A percentile compares a stretch with the other conserved stretches of the same genome.
Conservation (phyloP, 2,888 invertebrate genomes). For the Allolobophora icterica region DNA sequence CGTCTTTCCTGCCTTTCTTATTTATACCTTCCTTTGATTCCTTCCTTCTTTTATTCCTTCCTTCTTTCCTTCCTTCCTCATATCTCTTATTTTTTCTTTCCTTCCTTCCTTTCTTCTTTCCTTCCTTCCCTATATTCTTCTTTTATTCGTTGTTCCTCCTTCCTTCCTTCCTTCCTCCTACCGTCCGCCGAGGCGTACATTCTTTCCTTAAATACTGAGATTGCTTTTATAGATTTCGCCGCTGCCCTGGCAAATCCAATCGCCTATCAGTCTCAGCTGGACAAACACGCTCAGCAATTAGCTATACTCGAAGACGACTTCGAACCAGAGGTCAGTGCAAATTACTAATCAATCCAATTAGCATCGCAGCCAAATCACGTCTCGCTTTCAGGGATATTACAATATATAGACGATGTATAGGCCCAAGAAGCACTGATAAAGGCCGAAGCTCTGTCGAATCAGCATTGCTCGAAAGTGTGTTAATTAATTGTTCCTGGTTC, state of each 20-base stretch:
- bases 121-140: too few species aligned
- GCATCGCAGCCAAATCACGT: not conserved
- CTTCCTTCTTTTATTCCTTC: too few species aligned
- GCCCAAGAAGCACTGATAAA: not conserved
- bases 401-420: not conserved
- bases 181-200: not conserved
- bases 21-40: too few species aligned
- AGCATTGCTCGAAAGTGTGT: not conserved
- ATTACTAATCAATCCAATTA: not conserved
- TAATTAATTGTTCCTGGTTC: not conserved
- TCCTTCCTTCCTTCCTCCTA: too few species aligned
- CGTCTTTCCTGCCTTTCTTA: too few species aligned
- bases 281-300: constrained; percentile 88
- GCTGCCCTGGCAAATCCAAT: constrained; percentile 91
- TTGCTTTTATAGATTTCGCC: constrained; percentile 64
- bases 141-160: too few species aligned
- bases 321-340: constrained; percentile 49
- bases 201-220: not conserved
- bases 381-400: too few species aligned
- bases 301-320: constrained; percentile 87
- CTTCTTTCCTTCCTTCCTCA: too few species aligned
- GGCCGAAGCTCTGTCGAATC: not conserved
- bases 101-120: too few species aligned
- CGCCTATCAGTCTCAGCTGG: constrained; percentile 91
- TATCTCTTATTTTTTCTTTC: too few species aligned